Evolutionary conservation across 2,797 vertebrate species (phyloP).

Genomic region (Labroides dimidiatus): DNA sequence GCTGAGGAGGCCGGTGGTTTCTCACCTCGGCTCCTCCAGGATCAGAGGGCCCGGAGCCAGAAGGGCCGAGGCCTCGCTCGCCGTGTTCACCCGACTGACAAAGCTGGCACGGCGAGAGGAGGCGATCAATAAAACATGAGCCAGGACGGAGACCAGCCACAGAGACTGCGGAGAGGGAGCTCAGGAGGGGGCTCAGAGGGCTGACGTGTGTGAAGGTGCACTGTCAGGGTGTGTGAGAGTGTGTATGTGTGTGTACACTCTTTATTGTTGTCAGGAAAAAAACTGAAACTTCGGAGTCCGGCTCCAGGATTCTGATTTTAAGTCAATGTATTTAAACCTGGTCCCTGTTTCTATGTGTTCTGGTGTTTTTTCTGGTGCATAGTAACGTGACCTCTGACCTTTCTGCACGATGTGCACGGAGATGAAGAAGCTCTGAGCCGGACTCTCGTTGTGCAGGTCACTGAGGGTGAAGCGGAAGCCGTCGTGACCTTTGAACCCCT

Average conservation of each 20-base stretch:
- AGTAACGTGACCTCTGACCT: slow-evolving; percentile 64
- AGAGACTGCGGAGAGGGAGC: background rate
- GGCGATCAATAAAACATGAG: slow-evolving; percentile 77
- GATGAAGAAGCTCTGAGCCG: slow-evolving; percentile 75
- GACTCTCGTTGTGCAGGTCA: slow-evolving; percentile 74
- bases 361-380: too few species aligned
- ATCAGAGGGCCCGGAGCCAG: slow-evolving; percentile 68
- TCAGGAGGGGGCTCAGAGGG: background rate
- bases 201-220: slow-evolving; percentile 15
- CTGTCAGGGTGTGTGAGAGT: slow-evolving; percentile 4
- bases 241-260: background rate
- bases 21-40: slow-evolving; percentile 79
- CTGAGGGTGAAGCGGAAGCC: slow-evolving; percentile 82
- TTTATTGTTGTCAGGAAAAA: background rate
- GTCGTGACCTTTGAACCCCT: slow-evolving; percentile 71
- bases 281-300: background rate
- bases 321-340: too few species aligned
- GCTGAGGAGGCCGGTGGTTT: slow-evolving; percentile 61
- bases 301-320: background rate
- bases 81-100: slow-evolving; percentile 78
- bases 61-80: slow-evolving; percentile 46
- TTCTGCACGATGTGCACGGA: slow-evolving; percentile 71
- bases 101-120: slow-evolving; percentile 39
- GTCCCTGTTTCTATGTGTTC: too few species aligned
- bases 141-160: background rate